Base-by-base conservation (phyloP, 1,140 invertebrate species). In the Sycobia sp. region DNA sequence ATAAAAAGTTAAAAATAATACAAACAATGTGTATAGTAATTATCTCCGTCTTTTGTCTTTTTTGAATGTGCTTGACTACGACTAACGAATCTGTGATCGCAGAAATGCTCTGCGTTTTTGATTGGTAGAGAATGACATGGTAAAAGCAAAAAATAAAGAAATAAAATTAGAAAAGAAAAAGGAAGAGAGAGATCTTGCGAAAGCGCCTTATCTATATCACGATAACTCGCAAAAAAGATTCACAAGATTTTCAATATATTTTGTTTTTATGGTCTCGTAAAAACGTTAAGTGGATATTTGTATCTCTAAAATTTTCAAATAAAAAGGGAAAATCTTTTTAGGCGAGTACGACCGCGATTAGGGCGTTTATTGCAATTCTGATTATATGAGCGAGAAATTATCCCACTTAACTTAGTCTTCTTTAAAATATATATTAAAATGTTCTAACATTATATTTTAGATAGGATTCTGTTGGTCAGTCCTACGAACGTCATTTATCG, bases 361-460 rank as follows among this genome's bases (percentile, higher is more conserved):
- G 11, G 61, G 49, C 50, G 38, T 57, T 43, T 27, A 51, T 51
- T 57, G 11, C 29, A 27, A 62, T 27, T 47, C 27, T 62, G 71
- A 73, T 62, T 76, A 50, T 38, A 25, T 43, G 27, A 58, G 58
- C 68, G 51, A 60, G 36, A 39, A 64, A 43, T 58, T 39, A 39
- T 69, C 68, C 71, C 71, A 73, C 66, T 73, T 70, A 65, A 69
- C 44, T 69, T 74, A 68, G 61, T 71, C 63, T 68, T 66, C 68
- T 62, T 71, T 69, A 18, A 70, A 71, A 59, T 69, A 69, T 44
- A 64, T 64, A 36, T 41, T 66, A 71, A 60, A 69, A 69, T 69
- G 67, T 67, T 69, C 65, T 74, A 64, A 57, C 53, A 54, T 62
- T 73, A 79, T 78, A 78, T 78, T 77, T 79, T 76, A 77, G 72